phyloP scores from a whole-genome alignment of 2,113 vertebrate species.

The Sciurus niger region DNA sequence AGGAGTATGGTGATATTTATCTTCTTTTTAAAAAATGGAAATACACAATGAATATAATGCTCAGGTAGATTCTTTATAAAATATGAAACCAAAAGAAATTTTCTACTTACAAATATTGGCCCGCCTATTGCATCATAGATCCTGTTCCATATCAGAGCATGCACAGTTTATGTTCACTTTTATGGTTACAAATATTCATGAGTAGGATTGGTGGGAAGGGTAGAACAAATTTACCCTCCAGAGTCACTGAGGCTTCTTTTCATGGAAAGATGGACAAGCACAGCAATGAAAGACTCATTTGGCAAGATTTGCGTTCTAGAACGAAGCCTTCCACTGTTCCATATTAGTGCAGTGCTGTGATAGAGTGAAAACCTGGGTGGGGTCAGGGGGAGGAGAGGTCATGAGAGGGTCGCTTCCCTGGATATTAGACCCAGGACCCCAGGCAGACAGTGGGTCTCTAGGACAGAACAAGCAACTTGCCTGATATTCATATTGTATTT shows the following conservation, averaged over 20 bases:
- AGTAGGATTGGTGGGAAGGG: background rate
- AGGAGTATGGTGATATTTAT: background rate
- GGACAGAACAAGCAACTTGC: background rate
- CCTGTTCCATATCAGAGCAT: background rate
- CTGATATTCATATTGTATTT: background rate
- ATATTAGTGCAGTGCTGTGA: background rate
- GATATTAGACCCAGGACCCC: background rate
- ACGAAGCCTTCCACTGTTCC: background rate
- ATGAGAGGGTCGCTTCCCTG: background rate
- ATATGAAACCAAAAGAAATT: background rate
- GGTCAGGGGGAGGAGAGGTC: background rate
- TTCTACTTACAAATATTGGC: background rate
- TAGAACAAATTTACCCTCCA: background rate
- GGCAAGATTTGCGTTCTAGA: background rate
- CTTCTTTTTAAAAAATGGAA: background rate
- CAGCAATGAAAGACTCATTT: background rate
- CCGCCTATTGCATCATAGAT: background rate
- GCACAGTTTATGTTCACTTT: background rate
- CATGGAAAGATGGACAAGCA: background rate
- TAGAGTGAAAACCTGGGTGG: background rate
- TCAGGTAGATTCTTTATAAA: slow-evolving; percentile 16
- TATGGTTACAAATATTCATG: background rate
- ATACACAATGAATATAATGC: background rate
- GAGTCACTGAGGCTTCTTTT: background rate
- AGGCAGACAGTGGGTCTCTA: background rate